A percentile compares a stretch with the other conserved stretches of the same genome.
These are phyloP conservation scores for Ageneiosus marmoratus DNA, from an alignment of 2,113 vertebrate genomes.

Conservation along the genomic window DNA sequence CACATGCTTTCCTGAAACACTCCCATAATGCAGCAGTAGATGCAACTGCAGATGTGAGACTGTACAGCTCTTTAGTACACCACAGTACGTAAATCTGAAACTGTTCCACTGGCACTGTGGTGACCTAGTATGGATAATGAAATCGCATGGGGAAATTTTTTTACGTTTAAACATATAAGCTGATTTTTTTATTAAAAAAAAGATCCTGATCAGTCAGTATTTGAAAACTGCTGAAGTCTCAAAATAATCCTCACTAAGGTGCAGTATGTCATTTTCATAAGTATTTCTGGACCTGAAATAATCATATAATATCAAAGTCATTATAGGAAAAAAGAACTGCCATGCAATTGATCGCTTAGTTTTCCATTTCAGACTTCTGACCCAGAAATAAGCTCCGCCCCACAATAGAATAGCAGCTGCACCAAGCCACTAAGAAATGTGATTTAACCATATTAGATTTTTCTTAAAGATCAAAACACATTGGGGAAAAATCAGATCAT, in stretches of 20 bases:
- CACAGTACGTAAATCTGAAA: neutral
- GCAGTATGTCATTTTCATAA: neutral
- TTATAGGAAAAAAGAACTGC: neutral
- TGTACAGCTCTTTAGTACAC: neutral
- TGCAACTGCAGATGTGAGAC: neutral
- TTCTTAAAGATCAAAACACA: neutral
- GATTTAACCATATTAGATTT: too few species aligned
- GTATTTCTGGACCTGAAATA: neutral
- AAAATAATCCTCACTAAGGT: neutral
- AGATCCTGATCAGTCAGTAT: neutral
- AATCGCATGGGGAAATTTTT: neutral
- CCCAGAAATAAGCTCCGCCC: neutral
- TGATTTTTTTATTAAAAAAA: neutral
- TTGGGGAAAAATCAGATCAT: neutral
- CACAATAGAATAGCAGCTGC: neutral
- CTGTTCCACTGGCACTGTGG: neutral
- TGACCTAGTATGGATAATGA: neutral
- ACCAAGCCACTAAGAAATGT: neutral
- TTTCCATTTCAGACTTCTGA: neutral
- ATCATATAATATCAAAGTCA: neutral
- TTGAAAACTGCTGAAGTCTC: neutral
- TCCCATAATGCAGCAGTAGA: neutral
- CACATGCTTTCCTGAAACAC: neutral
- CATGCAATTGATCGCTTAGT: neutral
- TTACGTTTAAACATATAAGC: neutral